These are phyloP conservation scores for Bedellia somnulentella DNA, from an alignment of 2,888 invertebrate genomes.

Conservation along the genomic window DNA sequence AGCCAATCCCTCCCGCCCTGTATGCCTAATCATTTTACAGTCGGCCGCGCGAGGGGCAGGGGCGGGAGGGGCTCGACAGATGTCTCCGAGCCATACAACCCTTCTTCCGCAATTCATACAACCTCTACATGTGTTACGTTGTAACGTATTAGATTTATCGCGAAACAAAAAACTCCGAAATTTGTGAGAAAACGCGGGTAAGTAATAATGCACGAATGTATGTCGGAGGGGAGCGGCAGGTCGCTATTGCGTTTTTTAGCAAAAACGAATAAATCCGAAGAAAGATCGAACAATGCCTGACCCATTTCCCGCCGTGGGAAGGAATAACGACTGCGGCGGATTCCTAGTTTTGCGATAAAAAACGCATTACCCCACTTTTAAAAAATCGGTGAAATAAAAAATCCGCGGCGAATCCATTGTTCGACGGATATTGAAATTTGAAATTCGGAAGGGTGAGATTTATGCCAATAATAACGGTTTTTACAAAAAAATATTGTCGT, in stretches of 20 bases:
- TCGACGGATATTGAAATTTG: constrained; percentile 41
- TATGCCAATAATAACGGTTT: constrained; percentile 57
- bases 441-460: constrained; percentile 55
- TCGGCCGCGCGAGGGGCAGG: constrained; percentile 14
- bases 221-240: constrained; percentile 35
- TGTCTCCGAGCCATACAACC: constrained; percentile 19
- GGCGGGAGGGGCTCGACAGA: constrained; percentile 24
- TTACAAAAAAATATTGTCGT: constrained; percentile 44
- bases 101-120: constrained; percentile 12
- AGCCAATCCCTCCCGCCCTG: constrained; percentile 47
- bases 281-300: constrained; percentile 51
- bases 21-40: constrained; percentile 55
- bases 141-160: constrained; percentile 24
- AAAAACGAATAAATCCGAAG: too few relatives aligned
- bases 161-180: constrained; percentile 23
- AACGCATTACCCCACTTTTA: constrained; percentile 59
- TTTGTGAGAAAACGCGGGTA: constrained; percentile 45
- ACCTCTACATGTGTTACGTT: constrained; percentile 1
- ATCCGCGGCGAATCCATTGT: constrained; percentile 41
- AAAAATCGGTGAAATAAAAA: constrained; percentile 35
- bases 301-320: constrained; percentile 61
- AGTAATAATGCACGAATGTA: too few relatives aligned
- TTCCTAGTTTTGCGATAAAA: constrained; percentile 45
- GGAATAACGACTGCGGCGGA: constrained; percentile 45
- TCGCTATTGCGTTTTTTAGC: constrained; percentile 48